phyloP scores from a whole-genome alignment of 1,140 invertebrate genomes.

The Reticulitermes speratus region DNA sequence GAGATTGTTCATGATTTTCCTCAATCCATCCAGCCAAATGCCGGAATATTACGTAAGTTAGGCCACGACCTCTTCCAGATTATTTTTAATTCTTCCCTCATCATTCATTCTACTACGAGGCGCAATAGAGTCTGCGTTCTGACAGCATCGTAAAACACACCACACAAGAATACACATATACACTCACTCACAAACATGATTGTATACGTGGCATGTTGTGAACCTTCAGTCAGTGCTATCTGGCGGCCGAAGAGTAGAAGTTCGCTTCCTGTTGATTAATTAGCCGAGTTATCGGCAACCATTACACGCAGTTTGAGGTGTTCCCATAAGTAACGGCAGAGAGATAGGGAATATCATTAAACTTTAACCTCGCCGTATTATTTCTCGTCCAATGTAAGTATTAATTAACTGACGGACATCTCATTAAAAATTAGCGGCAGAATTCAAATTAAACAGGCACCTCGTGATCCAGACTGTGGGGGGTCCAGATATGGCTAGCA shows the following conservation, averaged over 20 bases:
- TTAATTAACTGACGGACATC: background rate
- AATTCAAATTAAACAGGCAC: background rate
- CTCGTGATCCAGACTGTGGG: background rate
- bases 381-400: background rate
- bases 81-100: no score
- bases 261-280: background rate
- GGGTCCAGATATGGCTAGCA: background rate
- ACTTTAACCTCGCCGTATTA: background rate
- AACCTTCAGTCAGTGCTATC: no score
- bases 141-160: no score
- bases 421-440: constrained; percentile 18
- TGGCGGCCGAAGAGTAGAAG: background rate
- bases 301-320: constrained; percentile 11
- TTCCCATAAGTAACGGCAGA: background rate
- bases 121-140: no score
- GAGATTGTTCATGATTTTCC: no score
- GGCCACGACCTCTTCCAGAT: no score
- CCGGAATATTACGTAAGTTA: no score
- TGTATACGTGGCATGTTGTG: no score
- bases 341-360: background rate
- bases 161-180: no score
- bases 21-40: no score
- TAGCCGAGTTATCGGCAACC: background rate
- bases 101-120: no score
- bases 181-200: no score